Percentiles rank a stretch among this genome's conserved stretches.
phyloP scores from a whole-genome alignment of 2,113 vertebrate species.

The Ceuthmochares aereus region DNA sequence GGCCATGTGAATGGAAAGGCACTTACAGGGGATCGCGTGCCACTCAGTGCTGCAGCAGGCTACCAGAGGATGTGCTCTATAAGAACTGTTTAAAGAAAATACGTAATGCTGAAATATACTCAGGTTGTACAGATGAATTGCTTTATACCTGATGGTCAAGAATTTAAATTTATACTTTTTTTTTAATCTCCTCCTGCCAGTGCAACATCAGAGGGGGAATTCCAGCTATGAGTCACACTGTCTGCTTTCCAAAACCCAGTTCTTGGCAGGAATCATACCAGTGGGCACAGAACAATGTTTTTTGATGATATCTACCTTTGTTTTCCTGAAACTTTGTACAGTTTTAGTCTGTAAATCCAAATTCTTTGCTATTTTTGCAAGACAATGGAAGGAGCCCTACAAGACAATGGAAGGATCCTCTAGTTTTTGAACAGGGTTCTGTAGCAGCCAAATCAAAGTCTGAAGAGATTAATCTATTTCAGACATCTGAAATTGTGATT shows the following conservation, averaged over 20 bases:
- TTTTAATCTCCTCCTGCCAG: not conserved
- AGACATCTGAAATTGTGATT: not conserved
- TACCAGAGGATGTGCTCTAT: not conserved
- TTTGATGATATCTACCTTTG: accelerated
- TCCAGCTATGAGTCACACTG: not conserved
- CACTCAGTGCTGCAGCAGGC: not conserved
- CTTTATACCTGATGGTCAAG: not conserved
- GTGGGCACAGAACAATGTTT: not conserved
- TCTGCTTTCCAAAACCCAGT: not conserved
- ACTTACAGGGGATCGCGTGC: not conserved
- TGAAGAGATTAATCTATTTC: not conserved
- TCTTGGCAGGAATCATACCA: not conserved
- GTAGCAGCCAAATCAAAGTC: not conserved
- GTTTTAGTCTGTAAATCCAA: not conserved
- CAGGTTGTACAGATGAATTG: not conserved
- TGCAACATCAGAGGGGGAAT: not conserved
- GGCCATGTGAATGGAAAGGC: not conserved
- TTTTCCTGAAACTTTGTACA: not conserved
- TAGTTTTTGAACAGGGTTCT: not conserved
- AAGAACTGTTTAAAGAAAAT: not conserved
- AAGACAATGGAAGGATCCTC: not conserved
- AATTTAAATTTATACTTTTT: not conserved
- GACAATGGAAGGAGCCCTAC: not conserved
- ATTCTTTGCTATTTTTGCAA: not conserved
- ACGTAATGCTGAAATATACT: not conserved